Evolutionary conservation across 2,888 invertebrate species (phyloP), one percentile per base, ranked within the genome.

Genomic region (Augochlorella aurata): DNA sequence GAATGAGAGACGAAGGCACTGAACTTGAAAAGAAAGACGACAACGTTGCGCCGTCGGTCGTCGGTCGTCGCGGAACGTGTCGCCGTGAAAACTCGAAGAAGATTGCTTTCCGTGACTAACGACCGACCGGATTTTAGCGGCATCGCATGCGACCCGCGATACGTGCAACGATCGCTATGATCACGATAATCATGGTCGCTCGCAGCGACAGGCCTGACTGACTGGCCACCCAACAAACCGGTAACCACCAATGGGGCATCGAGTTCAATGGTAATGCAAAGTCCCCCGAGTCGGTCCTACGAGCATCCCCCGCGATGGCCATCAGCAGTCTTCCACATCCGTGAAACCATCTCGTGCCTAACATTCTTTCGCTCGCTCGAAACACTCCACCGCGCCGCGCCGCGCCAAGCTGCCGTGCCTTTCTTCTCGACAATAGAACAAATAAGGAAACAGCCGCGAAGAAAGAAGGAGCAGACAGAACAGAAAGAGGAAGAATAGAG

Each of bases 1-100:
- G n/a, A 10, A 12, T n/a, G n/a, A 16, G n/a, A 16, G 88, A 87
- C 90, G 84, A 86, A 90, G 92, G 86, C 92, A 91, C 86, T 91
- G 91, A 92, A 92, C 92, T 90, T 87, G 71, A 72, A 38, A 74
- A 72, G 52, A 71, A 76, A 71, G 75, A 24, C 4, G 58, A 44
- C n/a, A 45, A 8, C 21, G 49, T 45, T 14, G 14, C 44, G 38
- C 38, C 5, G 38, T 7, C 38, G 38, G 7, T 5, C 38, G 38
- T 38, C 38, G 38, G 38, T 38, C 38, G 65, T 44, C 65, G 65
- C 58, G 70, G 73, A 65, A 75, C 82, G 76, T 75, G 82, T 74
- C 77, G 76, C 61, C 58, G 73, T 79, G 79, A 49, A 82, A 78
- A 69, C 72, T 63, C 50, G n/a, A 58, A 58, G 75, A 49, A 75